Evolutionary conservation across 2,113 vertebrate species (phyloP).

Genomic region (Erinaceus europaeus): DNA sequence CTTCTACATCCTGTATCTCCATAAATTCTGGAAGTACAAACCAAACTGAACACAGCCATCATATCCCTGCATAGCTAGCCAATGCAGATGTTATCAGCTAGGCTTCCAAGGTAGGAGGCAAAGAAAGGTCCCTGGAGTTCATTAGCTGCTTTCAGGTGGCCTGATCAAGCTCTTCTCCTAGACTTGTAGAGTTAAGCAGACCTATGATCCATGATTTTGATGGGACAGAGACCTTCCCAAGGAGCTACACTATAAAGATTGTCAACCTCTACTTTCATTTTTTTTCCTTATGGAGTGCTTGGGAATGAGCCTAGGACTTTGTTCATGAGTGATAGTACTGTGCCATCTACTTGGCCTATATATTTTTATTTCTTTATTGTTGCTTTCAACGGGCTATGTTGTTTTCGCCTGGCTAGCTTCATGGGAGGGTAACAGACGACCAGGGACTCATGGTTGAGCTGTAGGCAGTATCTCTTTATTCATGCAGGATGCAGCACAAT

Average conservation of each 20-base stretch:
- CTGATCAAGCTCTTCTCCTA: not conserved
- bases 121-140: not conserved
- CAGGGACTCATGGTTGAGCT: too few species aligned
- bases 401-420: too few species aligned
- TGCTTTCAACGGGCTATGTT: too few species aligned
- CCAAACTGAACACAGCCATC: not conserved
- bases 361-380: too few species aligned
- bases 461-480: too few species aligned
- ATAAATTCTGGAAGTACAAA: not conserved
- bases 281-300: too few species aligned
- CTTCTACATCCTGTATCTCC: not conserved
- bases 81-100: not conserved
- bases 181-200: not conserved
- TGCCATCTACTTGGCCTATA: too few species aligned
- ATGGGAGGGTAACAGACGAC: too few species aligned
- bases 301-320: too few species aligned
- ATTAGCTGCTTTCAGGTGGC: accelerated
- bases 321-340: too few species aligned
- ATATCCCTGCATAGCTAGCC: not conserved
- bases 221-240: not conserved
- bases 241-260: not conserved
- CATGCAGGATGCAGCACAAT: too few species aligned
- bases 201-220: not conserved
- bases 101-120: not conserved
- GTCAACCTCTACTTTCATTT: not conserved